Evolutionary conservation across 2,797 vertebrate species (phyloP).

Genomic region (Neoniphon sammara): DNA sequence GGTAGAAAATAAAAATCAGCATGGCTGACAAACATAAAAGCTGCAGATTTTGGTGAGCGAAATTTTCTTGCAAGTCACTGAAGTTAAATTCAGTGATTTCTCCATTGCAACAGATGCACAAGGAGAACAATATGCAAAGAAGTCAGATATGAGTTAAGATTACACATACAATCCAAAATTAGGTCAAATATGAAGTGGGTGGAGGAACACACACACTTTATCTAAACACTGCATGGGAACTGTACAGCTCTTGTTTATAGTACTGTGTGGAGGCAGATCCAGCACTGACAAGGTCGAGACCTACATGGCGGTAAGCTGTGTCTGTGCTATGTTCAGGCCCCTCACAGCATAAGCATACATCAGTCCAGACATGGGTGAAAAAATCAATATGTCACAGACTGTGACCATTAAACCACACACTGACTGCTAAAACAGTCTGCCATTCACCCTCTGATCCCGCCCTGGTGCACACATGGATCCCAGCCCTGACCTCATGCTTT

Average conservation of each 20-base stretch:
- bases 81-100: too few species aligned
- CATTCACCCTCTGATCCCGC: conserved; percentile 5
- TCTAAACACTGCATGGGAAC: conserved; percentile 57
- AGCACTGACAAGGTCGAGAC: conserved; percentile 56
- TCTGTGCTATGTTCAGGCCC: conserved; percentile 39
- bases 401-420: conserved; percentile 1
- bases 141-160: conserved; percentile 31
- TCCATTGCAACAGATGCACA: neutral
- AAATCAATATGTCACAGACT: neutral
- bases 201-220: conserved; percentile 16
- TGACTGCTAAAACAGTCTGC: conserved; percentile 8
- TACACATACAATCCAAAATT: conserved; percentile 30
- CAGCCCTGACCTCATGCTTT: conserved; percentile 16
- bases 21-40: neutral
- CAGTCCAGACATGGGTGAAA: conserved; percentile 11
- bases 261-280: conserved; percentile 34
- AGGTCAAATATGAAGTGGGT: conserved; percentile 31
- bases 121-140: conserved; percentile 2
- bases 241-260: conserved; percentile 63
- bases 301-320: conserved; percentile 20
- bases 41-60: neutral
- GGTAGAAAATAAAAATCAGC: too few species aligned
- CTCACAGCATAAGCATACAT: conserved; percentile 42
- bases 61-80: too few species aligned
- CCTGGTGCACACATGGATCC: neutral